Percentiles rank a stretch among this genome's conserved stretches.
Conservation (phyloP, 2,113 vertebrate genomes). For the Boleophthalmus pectinirostris region DNA sequence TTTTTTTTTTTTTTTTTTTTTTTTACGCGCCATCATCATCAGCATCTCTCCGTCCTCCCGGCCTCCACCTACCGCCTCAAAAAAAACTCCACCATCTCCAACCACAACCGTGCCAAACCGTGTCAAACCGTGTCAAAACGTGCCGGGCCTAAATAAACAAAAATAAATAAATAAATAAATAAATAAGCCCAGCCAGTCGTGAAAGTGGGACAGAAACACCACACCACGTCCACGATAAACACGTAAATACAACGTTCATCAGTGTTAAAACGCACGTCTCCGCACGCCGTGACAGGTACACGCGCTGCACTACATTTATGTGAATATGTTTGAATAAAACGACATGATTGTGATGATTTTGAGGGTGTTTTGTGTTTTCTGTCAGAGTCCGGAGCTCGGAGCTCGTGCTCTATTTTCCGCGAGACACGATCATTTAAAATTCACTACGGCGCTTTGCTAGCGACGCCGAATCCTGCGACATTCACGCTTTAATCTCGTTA, state of each 20-base stretch:
- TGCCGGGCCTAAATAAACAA: neutral
- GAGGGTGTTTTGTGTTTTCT: no score
- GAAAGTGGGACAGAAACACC: neutral
- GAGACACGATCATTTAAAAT: conserved; percentile 6
- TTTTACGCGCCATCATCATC: no score
- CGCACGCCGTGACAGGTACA: neutral
- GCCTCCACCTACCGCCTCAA: no score
- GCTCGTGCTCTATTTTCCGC: neutral
- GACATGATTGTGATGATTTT: no score
- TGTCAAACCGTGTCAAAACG: no score
- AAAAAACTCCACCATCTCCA: no score
- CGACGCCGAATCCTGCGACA: conserved; percentile 5
- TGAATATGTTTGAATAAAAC: neutral
- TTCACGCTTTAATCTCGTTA: conserved; percentile 7
- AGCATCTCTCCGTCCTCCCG: no score
- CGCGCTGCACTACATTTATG: neutral
- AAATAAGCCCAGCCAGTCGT: no score
- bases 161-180: no score
- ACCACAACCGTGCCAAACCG: no score
- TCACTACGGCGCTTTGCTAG: neutral
- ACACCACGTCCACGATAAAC: neutral
- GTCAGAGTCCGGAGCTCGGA: no score
- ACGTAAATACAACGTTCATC: neutral
- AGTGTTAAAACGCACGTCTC: neutral
- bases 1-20: no score